These are phyloP conservation scores for Callithrix jacchus DNA, from an alignment of 2,113 vertebrate species.

Conservation along the genomic window DNA sequence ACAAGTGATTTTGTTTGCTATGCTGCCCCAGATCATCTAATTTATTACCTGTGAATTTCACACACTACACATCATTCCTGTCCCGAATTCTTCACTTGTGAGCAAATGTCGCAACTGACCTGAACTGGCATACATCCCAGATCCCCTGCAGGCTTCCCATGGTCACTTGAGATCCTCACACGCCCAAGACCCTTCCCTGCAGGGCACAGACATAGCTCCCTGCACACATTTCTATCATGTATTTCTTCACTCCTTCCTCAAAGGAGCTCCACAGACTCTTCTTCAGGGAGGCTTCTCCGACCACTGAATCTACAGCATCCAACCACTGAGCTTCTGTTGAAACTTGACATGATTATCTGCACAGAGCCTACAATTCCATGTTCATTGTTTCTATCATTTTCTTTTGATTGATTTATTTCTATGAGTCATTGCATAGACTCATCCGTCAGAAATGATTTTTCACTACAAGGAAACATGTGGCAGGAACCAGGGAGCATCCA, in stretches of 20 bases:
- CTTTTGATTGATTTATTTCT: neutral
- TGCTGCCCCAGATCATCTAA: neutral
- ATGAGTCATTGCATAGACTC: neutral
- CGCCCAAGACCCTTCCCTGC: neutral
- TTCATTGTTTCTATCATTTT: too few relatives aligned
- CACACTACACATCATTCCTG: neutral
- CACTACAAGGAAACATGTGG: neutral
- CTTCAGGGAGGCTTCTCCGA: neutral
- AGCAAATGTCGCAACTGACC: neutral
- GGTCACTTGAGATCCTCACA: neutral
- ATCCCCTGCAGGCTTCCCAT: neutral
- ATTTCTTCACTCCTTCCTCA: neutral
- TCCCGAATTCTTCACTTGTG: neutral
- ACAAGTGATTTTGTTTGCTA: too few relatives aligned
- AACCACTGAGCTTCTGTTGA: neutral
- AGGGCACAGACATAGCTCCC: neutral
- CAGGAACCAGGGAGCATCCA: neutral
- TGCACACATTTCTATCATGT: neutral
- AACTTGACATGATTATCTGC: neutral
- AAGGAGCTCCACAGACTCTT: neutral
- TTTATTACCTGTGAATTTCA: neutral
- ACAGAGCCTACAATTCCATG: neutral
- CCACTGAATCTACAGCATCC: accelerated
- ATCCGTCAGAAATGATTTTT: neutral
- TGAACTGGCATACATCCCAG: accelerated